Base-by-base conservation (phyloP, 2,113 vertebrate genomes). In the Aphyosemion australe region DNA sequence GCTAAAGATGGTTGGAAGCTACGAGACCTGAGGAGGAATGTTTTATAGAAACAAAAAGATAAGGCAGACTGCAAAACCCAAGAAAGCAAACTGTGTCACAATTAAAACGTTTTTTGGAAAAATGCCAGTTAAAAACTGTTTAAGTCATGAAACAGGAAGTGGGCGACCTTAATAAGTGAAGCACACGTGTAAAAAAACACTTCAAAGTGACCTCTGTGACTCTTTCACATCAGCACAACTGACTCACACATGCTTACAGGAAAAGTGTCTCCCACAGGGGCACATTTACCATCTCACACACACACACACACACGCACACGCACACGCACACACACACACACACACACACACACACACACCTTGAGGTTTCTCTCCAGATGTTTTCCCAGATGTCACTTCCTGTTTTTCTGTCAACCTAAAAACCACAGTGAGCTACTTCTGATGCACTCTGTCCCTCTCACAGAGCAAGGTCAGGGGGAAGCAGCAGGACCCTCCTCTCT, bases 311-410 rank as follows among this genome's bases (percentile, higher is more conserved):
- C 49, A 13, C 49, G 50, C 58, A 57, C 5, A 53, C 59, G 48
- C 65, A 58, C 69, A 66, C 75, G 72, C 75, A 73, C 75, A 46
- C 49, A 13, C 49, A 54, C 58, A 57, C 5, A 53, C 59, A 46
- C 49, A 13, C 49, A 54, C 58, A 57, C 5, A 53, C 59, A 51
- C 65, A 58, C 69, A 66, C 75, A 73, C 75, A 73, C 75, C 69
- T 83, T 41, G 0, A 73, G 78, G 80, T 26, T 68, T 61, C 48
- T 56, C 47, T 84, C 83, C 89, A 90, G 85, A 91, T 90, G 88
- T 87, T 77, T 54, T 74, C 82, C 84, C 89, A 85, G 78, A 88
- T 91, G 83, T 84, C 75, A 83, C 59, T 90, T 90, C 87, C 87
- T 88, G 88, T 78, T 79, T 75, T 64, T 67, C 9, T 18, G 8